Conservation (phyloP, 2,797 vertebrate genomes). For the Danio kyathit region DNA sequence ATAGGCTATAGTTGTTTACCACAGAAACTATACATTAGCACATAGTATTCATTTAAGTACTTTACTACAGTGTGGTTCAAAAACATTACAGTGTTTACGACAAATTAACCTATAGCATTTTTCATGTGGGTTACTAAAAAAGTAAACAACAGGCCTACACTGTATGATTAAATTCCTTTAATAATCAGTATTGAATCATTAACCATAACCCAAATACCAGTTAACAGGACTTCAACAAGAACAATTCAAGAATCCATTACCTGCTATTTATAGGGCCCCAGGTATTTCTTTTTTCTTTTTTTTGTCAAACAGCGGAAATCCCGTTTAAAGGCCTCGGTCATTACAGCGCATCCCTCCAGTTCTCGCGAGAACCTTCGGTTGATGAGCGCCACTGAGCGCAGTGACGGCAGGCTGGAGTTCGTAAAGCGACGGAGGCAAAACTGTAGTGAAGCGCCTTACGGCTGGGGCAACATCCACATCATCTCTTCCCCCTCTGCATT, state of each 20-base stretch:
- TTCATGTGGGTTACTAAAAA: too few relatives aligned
- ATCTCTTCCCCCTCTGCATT: conserved; percentile 5
- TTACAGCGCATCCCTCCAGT: conserved; percentile 5
- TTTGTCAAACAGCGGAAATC: neutral
- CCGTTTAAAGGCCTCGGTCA: conserved; percentile 3
- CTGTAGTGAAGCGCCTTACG: conserved; percentile 23
- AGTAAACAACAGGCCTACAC: too few relatives aligned
- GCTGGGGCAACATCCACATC: conserved; percentile 53
- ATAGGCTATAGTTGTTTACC: too few relatives aligned
- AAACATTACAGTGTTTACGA: too few relatives aligned
- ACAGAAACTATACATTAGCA: too few relatives aligned
- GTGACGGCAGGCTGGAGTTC: conserved; percentile 37
- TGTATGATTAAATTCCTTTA: neutral
- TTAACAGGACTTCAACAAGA: neutral
- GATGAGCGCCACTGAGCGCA: conserved; percentile 28
- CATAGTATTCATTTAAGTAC: too few relatives aligned
- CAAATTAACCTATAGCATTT: too few relatives aligned
- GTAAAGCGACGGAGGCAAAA: conserved; percentile 45
- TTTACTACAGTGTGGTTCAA: too few relatives aligned
- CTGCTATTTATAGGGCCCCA: neutral
- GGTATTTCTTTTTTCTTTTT: neutral
- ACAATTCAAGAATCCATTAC: neutral
- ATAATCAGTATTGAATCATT: neutral
- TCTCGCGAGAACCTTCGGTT: conserved; percentile 52
- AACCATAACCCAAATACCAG: neutral